Base-by-base conservation (phyloP, 2,797 vertebrate genomes). In the Percopsis omiscomaycus region DNA sequence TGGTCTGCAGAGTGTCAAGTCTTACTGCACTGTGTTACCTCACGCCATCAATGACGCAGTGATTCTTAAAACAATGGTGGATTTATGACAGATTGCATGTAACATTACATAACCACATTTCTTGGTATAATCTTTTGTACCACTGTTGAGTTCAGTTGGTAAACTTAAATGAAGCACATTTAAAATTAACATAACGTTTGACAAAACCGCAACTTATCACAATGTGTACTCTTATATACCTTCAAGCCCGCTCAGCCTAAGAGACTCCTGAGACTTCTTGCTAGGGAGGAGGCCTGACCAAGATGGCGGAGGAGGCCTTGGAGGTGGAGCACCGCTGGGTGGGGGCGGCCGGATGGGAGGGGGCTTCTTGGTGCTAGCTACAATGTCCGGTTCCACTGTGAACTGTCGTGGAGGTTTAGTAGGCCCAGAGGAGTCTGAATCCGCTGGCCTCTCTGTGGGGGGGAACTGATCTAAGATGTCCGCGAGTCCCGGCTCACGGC, bases 281-380 rank as follows among this genome's bases (percentile, higher is more conserved):
- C 93, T 86, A 9, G 93, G 92, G 0, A 94, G 94, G 0, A 96
- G 92, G 22, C 90, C 90, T 3, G 94, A 95, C 64, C 94, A 92
- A 11, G 94, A 86, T 0, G 98, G 96, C 0, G 96, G 98, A 0
- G 97, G 97, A 0, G 98, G 96, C 68, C 98, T 92, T 0, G 95
- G 96, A 37, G 97, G 96, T n/a, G 96, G 96, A 42, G 89, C 87
- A 0, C 94, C 93, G 0, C 87, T 55, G 0, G 98, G 98, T 78
- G 93, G 96, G 0, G 95, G 97, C 2, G 97, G 97, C 4, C 97
- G 93, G 13, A 92, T 89, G 0, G 98, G 98, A 10, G 93, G 93
- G 52, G 93, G 91, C 74, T 96, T 99, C 92, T 99, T 99, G 6
- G 96, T 98, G 91, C 97, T 99, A 5, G 97, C 97, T 71, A 99